A percentile compares a stretch with the other conserved stretches of the same genome.
phyloP scores from a whole-genome alignment of 1,140 invertebrate species.

The Eumeta japonica region DNA sequence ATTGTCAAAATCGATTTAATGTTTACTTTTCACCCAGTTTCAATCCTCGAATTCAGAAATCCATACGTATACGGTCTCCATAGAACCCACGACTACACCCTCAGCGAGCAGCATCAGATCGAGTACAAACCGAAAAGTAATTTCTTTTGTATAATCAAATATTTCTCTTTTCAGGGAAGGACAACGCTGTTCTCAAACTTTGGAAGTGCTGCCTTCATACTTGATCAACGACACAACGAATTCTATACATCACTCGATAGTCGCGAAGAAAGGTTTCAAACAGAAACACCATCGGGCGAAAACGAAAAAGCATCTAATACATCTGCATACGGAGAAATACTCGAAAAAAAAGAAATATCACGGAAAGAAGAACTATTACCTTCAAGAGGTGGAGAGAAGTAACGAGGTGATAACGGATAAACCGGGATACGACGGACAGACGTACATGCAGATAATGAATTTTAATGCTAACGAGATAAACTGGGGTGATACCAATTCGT shows the following conservation, averaged over 20 bases:
- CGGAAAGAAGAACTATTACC: constrained; percentile 27
- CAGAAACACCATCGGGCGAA: constrained; percentile 32
- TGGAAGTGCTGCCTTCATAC: too few relatives aligned
- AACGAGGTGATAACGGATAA: constrained; percentile 25
- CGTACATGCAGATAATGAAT: constrained; percentile 49
- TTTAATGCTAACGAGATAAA: constrained; percentile 34
- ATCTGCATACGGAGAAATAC: constrained; percentile 23
- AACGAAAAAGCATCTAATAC: constrained; percentile 25
- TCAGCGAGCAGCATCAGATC: too few relatives aligned
- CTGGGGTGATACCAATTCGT: constrained; percentile 50
- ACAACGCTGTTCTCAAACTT: constrained; percentile 27
- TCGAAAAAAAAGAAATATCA: constrained; percentile 33
- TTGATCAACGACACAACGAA: constrained; percentile 15
- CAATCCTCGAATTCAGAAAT: too few relatives aligned
- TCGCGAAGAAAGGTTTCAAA: constrained; percentile 43
- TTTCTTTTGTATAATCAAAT: too few relatives aligned
- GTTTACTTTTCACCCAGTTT: too few relatives aligned
- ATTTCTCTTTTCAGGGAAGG: constrained; percentile 22
- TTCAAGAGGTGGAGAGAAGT: constrained; percentile 18
- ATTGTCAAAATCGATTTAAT: too few relatives aligned
- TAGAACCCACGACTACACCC: too few relatives aligned
- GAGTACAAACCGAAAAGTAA: too few relatives aligned
- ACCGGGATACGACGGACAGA: constrained; percentile 32
- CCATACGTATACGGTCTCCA: too few relatives aligned
- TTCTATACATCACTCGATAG: constrained; percentile 31